These are phyloP conservation scores for Bergia puertoricense DNA, from an alignment of 92 coral and sea anemone species.

Conservation along the genomic window DNA sequence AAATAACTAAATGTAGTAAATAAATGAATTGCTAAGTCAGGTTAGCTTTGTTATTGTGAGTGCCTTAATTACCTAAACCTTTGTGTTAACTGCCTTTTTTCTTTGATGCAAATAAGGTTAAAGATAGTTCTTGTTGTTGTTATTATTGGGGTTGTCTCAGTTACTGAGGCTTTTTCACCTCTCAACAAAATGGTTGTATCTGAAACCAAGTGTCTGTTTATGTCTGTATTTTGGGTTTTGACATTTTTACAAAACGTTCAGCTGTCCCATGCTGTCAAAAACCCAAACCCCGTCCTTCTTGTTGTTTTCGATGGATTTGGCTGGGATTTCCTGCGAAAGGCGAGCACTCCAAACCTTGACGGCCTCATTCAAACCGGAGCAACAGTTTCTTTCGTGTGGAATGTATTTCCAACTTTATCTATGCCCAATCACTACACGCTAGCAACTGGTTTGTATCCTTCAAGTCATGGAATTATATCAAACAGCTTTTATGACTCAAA, in stretches of 20 bases:
- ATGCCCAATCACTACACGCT: constrained; percentile 94
- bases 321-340: constrained; percentile 78
- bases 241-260: not conserved
- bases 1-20: no score
- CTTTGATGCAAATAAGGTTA: no score
- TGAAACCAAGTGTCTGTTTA: not conserved
- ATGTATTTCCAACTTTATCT: constrained; percentile 84
- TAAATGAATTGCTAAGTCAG: no score
- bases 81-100: no score
- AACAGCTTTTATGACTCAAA: constrained; percentile 78
- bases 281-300: constrained; percentile 55
- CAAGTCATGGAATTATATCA: constrained; percentile 80
- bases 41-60: no score
- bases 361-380: constrained; percentile 63
- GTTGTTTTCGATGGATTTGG: constrained; percentile 92
- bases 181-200: not conserved
- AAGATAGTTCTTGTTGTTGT: no score
- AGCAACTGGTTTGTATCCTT: constrained; percentile 87
- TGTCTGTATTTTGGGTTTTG: not conserved
- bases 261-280: not conserved
- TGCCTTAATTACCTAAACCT: no score
- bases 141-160: no score
- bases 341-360: constrained; percentile 55
- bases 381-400: constrained; percentile 66
- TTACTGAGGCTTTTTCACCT: no score